Evolutionary conservation across 2,888 invertebrate species (phyloP).

Genomic region (Entomobrya multifasciata): DNA sequence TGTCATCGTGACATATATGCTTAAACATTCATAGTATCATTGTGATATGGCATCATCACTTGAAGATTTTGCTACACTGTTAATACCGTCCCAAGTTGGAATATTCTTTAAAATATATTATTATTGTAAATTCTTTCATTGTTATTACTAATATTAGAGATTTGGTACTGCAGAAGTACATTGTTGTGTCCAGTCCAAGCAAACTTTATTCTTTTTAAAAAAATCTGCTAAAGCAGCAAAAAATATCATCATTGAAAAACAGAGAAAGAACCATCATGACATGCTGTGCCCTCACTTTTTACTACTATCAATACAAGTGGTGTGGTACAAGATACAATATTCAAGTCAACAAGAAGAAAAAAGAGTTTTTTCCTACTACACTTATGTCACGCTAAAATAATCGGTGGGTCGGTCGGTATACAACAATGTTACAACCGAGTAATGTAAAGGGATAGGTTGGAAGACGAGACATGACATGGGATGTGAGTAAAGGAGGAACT

Average conservation of each 20-base stretch:
- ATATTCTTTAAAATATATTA: too few relatives aligned
- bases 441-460: neutral
- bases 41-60: too few relatives aligned
- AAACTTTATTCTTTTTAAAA: neutral
- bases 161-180: neutral
- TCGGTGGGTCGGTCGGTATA: neutral
- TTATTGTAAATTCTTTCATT: too few relatives aligned
- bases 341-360: neutral
- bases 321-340: neutral
- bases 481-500: neutral
- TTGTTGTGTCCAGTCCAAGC: neutral
- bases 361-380: neutral
- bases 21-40: too few relatives aligned
- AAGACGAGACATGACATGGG: neutral
- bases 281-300: neutral
- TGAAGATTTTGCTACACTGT: too few relatives aligned
- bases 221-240: neutral
- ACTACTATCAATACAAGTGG: neutral
- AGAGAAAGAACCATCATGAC: neutral
- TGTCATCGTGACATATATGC: too few relatives aligned
- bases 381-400: conserved; percentile 7
- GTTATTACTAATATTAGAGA: neutral
- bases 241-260: neutral
- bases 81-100: too few relatives aligned
- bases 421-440: neutral